These are phyloP conservation scores for Syrphus vitripennis DNA, from an alignment of 2,888 invertebrate species.

Conservation along the genomic window DNA sequence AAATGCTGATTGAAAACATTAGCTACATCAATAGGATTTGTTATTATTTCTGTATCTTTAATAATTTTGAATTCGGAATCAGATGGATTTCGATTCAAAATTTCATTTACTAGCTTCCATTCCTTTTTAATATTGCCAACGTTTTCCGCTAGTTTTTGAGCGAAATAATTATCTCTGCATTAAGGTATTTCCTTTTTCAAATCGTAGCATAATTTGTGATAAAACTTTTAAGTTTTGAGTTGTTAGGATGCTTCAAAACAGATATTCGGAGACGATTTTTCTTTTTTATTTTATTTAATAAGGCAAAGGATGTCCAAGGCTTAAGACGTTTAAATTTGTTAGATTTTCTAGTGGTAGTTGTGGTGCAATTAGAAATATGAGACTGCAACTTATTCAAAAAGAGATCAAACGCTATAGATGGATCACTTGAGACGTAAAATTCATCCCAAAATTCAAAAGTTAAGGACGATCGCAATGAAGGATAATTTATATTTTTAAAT, in stretches of 20 bases:
- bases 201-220: neutral
- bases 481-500: too few relatives aligned
- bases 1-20: neutral
- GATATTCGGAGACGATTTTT: neutral
- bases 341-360: too few relatives aligned
- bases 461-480: too few relatives aligned
- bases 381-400: constrained; percentile 9
- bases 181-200: neutral
- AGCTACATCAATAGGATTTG: neutral
- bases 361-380: neutral
- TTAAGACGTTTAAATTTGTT: constrained; percentile 6
- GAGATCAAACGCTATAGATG: too few relatives aligned
- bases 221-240: neutral
- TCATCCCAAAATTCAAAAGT: too few relatives aligned
- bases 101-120: neutral
- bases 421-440: neutral
- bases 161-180: neutral
- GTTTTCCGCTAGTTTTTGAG: neutral
- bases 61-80: neutral
- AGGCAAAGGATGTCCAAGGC: neutral
- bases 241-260: constrained; percentile 10
- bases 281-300: constrained; percentile 7
- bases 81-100: neutral
- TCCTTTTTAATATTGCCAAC: neutral
- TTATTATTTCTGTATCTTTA: neutral